A percentile compares a stretch with the other conserved stretches of the same genome.
phyloP scores from a whole-genome alignment of 2,113 vertebrate genomes.

The Mellivora capensis region DNA sequence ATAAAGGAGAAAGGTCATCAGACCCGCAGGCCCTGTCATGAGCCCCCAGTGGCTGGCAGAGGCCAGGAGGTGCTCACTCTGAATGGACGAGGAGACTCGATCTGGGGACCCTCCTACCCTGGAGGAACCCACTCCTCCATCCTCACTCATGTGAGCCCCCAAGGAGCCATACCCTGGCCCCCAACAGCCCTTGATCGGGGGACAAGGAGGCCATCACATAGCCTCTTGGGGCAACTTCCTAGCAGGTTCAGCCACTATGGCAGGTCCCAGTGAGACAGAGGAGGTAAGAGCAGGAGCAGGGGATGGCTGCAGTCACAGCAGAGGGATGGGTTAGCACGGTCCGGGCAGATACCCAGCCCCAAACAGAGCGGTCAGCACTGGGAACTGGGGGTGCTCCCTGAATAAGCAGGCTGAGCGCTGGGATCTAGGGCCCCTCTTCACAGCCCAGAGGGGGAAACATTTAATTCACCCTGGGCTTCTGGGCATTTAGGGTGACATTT shows the following conservation, averaged over 20 bases:
- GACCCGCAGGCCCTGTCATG: background rate
- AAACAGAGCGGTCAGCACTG: background rate
- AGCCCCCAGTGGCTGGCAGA: background rate
- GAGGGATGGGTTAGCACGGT: background rate
- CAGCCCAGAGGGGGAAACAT: no score
- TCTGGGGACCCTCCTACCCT: background rate
- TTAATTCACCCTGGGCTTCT: background rate
- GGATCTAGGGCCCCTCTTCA: no score
- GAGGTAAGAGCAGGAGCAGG: background rate
- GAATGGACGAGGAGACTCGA: background rate
- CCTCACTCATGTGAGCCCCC: background rate
- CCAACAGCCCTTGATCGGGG: background rate
- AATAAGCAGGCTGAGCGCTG: no score
- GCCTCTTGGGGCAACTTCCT: background rate
- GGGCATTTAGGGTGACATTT: background rate
- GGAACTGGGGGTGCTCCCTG: background rate
- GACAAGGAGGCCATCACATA: background rate
- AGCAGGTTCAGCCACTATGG: background rate
- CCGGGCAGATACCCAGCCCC: conserved; percentile 3
- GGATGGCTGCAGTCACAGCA: conserved; percentile 9
- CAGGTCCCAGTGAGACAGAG: background rate
- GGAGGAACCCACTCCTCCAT: background rate
- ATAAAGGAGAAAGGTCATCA: background rate
- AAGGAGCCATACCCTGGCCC: rapidly evolving
- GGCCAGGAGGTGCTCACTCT: background rate